A percentile compares a stretch with the other conserved stretches of the same genome.
Conservation (phyloP, 2,888 invertebrate species). For the Drosophila prolongata region DNA sequence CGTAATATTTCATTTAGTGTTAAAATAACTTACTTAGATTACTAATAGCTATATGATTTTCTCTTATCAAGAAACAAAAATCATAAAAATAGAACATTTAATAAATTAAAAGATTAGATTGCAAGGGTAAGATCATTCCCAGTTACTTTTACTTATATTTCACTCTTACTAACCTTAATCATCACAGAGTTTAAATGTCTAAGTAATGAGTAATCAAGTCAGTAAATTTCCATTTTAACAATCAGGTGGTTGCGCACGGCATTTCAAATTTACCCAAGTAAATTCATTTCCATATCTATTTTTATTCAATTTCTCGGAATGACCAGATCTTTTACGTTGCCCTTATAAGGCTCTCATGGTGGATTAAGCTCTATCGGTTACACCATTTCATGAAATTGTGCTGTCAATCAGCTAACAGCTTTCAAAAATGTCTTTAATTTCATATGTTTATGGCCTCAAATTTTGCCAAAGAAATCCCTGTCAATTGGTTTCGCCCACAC, state of each 20-base stretch:
- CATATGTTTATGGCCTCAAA: conserved; percentile 22
- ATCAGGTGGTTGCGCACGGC: background rate
- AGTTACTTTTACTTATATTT: too few relatives aligned
- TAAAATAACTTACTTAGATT: too few relatives aligned
- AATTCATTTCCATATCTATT: conserved; percentile 13
- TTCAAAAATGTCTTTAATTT: conserved; percentile 36
- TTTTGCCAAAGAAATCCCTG: conserved; percentile 21
- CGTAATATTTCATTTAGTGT: too few relatives aligned
- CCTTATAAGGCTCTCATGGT: conserved; percentile 7
- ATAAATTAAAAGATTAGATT: too few relatives aligned
- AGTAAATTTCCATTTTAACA: conserved; percentile 2
- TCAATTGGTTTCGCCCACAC: conserved; percentile 30
- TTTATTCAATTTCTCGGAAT: conserved; percentile 14
- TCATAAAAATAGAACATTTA: too few relatives aligned
- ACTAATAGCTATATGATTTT: too few relatives aligned
- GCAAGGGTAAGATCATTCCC: too few relatives aligned
- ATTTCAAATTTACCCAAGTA: conserved; percentile 11
- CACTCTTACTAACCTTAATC: too few relatives aligned
- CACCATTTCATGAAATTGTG: conserved; percentile 23
- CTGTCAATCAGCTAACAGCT: conserved; percentile 37
- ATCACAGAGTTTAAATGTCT: too few relatives aligned
- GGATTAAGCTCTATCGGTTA: conserved; percentile 19
- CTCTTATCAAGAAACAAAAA: too few relatives aligned
- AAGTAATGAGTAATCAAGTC: conserved; percentile 26
- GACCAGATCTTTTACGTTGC: conserved; percentile 12